Evolutionary conservation across 2,797 vertebrate species (phyloP), one percentile per base, ranked within the genome.

Genomic region (Sorex maritimensis): DNA sequence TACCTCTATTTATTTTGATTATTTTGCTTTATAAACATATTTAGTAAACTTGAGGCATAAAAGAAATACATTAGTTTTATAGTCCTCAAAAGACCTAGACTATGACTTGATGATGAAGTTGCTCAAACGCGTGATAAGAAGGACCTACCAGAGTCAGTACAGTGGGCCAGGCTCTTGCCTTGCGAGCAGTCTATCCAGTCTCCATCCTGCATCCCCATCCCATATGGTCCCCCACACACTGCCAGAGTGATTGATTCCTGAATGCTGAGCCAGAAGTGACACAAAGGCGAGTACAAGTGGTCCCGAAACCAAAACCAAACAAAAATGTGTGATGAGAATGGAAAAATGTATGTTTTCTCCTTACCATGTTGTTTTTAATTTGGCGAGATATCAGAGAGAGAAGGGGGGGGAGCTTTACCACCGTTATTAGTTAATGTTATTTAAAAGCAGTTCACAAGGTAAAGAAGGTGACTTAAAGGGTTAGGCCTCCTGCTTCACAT

Each of bases 91-190:
- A 86, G 26, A 13, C n/a, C 10, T 49, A 24, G 65, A 28, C 9
- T n/a, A 34, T 67, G 34, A 87, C 72, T 90, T 86, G 52, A 81
- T 93, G 52, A 84, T 41, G 34, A 88, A 81, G 11, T 58, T 65
- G 15, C 49, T 44, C 11, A 69, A 84, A 93, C 71, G 24, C 65
- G 11, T 69, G 2, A 46, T 80, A 44, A 90, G 46, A 86, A 34
- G 41, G 41, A 44, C 41, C 41, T 44, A 44, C 41, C 41, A 0
- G 41, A 44, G 41, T 44, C 41, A 5, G 41, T 44, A 44, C 41
- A 3, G 7, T 44, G 41, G 41, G 41, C 7, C 41, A 44, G 41
- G 41, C 41, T 5, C 41, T 44, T 44, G 41, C 41, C 41, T 44
- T 44, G 3, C 7, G 41, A 5, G 41, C 5, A 44, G 41, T 7